Evolutionary conservation across 2,113 vertebrate species (phyloP), one percentile per base, ranked within the genome.

Genomic region (Cochlearius cochlearius): DNA sequence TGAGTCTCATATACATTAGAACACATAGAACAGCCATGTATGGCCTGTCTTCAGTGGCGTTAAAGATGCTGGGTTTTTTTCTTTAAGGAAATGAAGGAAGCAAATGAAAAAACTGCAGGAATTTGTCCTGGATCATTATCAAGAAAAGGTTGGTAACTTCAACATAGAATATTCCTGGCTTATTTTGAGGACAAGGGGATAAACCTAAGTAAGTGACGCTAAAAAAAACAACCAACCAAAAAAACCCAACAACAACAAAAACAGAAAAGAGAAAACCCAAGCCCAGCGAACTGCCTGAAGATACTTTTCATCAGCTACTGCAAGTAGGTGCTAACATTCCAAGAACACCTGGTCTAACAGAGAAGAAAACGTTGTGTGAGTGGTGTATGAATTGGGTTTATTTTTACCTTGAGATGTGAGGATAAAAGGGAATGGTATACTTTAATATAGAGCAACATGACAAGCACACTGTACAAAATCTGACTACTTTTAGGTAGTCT

Each of bases 161-260:
- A 98, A 98, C 68, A 97, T 97, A 67, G 97, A 98, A 86, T 95
- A 96, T 58, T 98, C 98, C 1, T 98, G 92, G 12, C 4, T 95
- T 98, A 67, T 98, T 98, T 69, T 84, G 98, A 80, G 97, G 97
- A 8, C 45, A 98, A 93, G 97, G 96, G 2, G 97, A 98, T 52
- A 98, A 98, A 86, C 96, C 96, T n/a, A 98, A 98, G 92, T 97
- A 98, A 89, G 98, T 95, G 10, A 97, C 97, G 94, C 89, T 98
- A 36, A 98, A 98, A 96, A 98, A 97, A 1, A 7, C 13, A 50
- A 22, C 7, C 29, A n/a, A 66, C 15, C 16, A 99, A 94, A 98
- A 96, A 56, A 15, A 19, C 2, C 7, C 38, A 27, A 22, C 49
- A 68, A 30, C 15, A 56, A 41, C 16, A 45, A 63, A 98, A 98